Evolutionary conservation across 2,113 vertebrate genomes (phyloP).

Genomic region (Rattus norvegicus): GRCr8 NC_086020.1:55793501-55794000

Average conservation of each 20-base stretch:
- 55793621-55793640: background rate
- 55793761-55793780: background rate
- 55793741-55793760: background rate
- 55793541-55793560: conserved; percentile 24
- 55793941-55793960: background rate
- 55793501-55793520: conserved; percentile 22
- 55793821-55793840: background rate
- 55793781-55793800: conserved; percentile 6
- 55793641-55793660: conserved; percentile 42
- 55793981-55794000: background rate
- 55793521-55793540: conserved; percentile 44
- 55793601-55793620: background rate
- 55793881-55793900: background rate
- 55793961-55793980: background rate
- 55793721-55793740: background rate
- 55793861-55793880: background rate
- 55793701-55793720: background rate
- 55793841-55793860: background rate
- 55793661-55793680: background rate
- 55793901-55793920: background rate
- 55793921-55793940: background rate
- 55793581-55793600: conserved; percentile 53
- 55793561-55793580: conserved; percentile 19
- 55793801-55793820: background rate
- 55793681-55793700: background rate